Evolutionary conservation across 2,113 vertebrate genomes (phyloP), one percentile per base, ranked within the genome.

Genomic region (Hemichromis elongatus): DNA sequence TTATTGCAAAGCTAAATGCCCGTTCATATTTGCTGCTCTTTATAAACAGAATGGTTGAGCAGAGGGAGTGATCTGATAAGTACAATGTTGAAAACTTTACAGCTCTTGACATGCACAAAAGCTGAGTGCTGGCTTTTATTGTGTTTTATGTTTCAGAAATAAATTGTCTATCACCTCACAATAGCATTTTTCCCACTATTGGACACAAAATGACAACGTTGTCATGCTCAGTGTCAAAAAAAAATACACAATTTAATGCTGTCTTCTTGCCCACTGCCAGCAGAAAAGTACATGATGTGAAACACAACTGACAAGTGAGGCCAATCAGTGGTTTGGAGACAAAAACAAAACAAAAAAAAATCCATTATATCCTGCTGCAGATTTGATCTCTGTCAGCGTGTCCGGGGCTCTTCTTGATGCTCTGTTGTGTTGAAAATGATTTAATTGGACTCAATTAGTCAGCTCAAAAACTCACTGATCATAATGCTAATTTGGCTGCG

Each of bases 181-280:
- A 57, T 37, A 28, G 45, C 37, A 78, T 70, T 63, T 54, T n/a
- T 5, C 59, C 7, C 81, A 79, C 63, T 24, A 16, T 75, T 66
- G 40, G 45, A 63, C 6, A 50, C 59, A 50, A 89, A 82, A 83
- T 42, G 54, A 79, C 83, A 87, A 77, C 35, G 87, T 55, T 52
- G 24, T 57, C 50, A 52, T 7, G 9, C 37, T 53, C 75, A 86
- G 45, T 90, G 82, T 77, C 84, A 82, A 81, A 66, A 66, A 66
- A 80, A 19, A 14, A 47, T 26, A 86, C 52, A 61, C 55, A 77
- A 50, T 55, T 55, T 47, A 70, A 79, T 28, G 47, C 30, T 81
- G 79, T 89, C 85, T 91, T 92, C 86, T 86, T 91, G 88, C 52
- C n/a, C 70, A 88, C 83, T 68, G 82, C 80, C 80, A 91, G 55